Percentiles rank a stretch among this genome's conserved stretches.
phyloP scores from a whole-genome alignment of 2,113 vertebrate species.

The Ailurus styani region DNA sequence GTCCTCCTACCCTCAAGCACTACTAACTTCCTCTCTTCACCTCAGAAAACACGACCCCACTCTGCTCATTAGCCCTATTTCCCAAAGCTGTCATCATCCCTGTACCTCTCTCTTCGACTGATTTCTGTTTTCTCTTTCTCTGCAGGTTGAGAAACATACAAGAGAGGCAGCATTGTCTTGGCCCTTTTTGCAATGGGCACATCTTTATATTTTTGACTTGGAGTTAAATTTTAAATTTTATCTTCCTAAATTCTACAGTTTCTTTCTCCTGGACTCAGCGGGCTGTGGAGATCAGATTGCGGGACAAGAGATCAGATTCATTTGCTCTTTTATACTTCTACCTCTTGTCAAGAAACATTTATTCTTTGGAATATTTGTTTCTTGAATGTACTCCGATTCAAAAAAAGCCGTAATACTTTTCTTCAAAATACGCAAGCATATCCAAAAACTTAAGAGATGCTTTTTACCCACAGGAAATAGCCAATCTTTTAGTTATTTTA shows the following conservation, averaged over 20 bases:
- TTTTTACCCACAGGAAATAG: neutral
- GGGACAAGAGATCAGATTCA: neutral
- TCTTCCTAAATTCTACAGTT: neutral
- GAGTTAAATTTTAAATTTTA: neutral
- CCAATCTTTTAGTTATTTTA: neutral
- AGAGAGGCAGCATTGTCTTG: neutral
- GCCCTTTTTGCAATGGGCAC: neutral
- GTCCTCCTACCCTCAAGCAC: accelerated
- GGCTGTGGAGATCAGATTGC: neutral
- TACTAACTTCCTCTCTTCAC: neutral
- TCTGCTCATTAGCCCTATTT: neutral
- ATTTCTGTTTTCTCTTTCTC: neutral
- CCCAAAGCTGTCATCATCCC: neutral
- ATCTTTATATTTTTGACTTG: neutral
- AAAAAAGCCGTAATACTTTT: neutral
- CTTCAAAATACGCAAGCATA: neutral
- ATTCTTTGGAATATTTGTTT: neutral
- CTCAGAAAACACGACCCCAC: neutral
- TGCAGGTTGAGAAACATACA: neutral
- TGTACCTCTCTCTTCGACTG: neutral
- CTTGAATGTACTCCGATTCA: neutral
- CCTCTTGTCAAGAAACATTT: neutral
- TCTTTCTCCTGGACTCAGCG: neutral
- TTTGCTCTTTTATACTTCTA: neutral
- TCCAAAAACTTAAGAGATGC: neutral